Base-by-base conservation (phyloP, 1,140 invertebrate genomes). In the Papilio glaucus region DNA sequence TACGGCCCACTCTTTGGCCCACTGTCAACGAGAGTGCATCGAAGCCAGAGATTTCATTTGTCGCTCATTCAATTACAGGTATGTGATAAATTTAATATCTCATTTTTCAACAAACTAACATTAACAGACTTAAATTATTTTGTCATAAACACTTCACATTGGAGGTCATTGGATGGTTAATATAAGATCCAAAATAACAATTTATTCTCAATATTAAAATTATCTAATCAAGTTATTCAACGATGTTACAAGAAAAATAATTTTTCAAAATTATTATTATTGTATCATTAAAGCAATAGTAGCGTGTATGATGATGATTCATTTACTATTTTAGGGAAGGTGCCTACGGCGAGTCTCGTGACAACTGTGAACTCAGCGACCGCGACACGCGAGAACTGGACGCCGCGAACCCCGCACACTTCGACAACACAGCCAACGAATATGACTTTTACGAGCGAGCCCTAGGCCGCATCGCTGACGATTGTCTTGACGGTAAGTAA, bases 341-440 rank as follows among this genome's bases (percentile, higher is more conserved):
- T 71, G 94, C 93, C 29, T 96, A 95, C 74, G 95, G 95, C 0
- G 93, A 93, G 53, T 95, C 96, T 67, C 93, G 96, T 41, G 97
- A 98, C 75, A 98, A 98, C 84, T 98, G 97, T 85, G 97, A 98
- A 87, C 91, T 98, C 0, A 98, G 97, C 81, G 97, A 98, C 80
- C 94, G 97, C 65, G 97, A 98, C 85, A 96, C 97, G 0, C 94
- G 96, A 49, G 96, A 97, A 79, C 94, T 98, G 84, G 97, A 98
- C 83, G 94, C 97, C 53, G 96, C 96, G 15, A 97, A 98, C 93
- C 96, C 97, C 1, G 94, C 96, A 57, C 96, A 96, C 84, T 98
- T 98, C 84, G 97, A 98, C 81, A 95, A 94, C 33, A 95, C 95
- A 12, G 96, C 96, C 7, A 97, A 97, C 87, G 90, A 91, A 29